Evolutionary conservation across 2,888 invertebrate species (phyloP).

Genomic region (Helicoverpa assulta): DNA sequence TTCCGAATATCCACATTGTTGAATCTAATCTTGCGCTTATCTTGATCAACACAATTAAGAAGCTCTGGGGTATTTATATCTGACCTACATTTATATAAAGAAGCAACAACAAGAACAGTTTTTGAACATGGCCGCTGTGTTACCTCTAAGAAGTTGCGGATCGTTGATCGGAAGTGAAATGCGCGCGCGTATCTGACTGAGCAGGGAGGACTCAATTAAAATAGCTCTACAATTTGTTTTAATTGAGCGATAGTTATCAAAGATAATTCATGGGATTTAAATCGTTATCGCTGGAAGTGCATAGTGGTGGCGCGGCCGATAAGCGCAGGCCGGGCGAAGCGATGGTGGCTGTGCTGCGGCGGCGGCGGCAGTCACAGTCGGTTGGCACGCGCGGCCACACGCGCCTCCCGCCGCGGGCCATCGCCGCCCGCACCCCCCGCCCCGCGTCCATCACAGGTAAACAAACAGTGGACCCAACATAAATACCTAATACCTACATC

Average conservation of each 20-base stretch:
- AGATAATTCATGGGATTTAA: constrained; percentile 65
- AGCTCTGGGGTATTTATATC: constrained; percentile 5
- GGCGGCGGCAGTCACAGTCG: constrained; percentile 82
- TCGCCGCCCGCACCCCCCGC: constrained; percentile 75
- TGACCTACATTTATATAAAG: constrained; percentile 33
- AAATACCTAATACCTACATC: constrained; percentile 56
- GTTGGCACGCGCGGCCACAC: constrained; percentile 87
- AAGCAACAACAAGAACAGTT: constrained; percentile 11
- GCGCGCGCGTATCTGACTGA: background rate
- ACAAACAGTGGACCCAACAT: constrained; percentile 68
- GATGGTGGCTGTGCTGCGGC: constrained; percentile 66
- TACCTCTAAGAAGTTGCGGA: background rate
- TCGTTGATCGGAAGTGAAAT: background rate
- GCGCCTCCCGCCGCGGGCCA: constrained; percentile 81
- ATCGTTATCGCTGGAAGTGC: constrained; percentile 82
- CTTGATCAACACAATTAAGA: constrained; percentile 22
- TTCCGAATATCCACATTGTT: constrained; percentile 17
- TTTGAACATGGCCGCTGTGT: background rate
- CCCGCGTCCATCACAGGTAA: constrained; percentile 82
- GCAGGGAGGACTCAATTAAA: constrained; percentile 30
- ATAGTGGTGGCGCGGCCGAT: constrained; percentile 81
- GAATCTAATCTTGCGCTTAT: constrained; percentile 7
- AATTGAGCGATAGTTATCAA: constrained; percentile 36
- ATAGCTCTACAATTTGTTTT: constrained; percentile 39
- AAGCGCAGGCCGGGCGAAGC: constrained; percentile 81